Percentiles rank a stretch among this genome's conserved stretches.
These are phyloP conservation scores for Falco cherrug DNA, from an alignment of 2,797 vertebrate genomes.

Conservation along the genomic window DNA sequence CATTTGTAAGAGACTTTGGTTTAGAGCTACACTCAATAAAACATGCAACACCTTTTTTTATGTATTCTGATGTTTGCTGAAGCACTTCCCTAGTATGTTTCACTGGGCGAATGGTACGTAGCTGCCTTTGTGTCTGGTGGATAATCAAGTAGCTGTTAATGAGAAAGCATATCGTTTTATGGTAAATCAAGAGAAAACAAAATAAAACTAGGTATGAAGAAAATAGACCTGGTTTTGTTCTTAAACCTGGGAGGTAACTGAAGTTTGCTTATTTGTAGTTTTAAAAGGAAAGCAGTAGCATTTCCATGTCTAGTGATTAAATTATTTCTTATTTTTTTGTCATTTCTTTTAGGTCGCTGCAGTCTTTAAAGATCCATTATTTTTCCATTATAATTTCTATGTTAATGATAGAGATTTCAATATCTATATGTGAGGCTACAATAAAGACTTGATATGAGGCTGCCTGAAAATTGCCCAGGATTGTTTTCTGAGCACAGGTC, in stretches of 20 bases:
- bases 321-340: background rate
- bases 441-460: background rate
- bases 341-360: background rate
- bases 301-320: background rate
- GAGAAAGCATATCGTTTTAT: background rate
- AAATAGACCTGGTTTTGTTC: background rate
- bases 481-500: background rate
- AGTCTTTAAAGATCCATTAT: background rate
- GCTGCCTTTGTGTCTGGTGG: background rate
- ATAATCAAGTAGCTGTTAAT: background rate
- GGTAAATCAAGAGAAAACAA: background rate
- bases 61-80: background rate
- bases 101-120: background rate
- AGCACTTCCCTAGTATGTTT: background rate
- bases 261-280: background rate
- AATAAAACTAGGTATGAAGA: background rate
- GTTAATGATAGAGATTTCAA: background rate
- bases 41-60: background rate
- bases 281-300: background rate
- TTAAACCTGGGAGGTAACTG: background rate
- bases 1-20: background rate
- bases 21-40: background rate
- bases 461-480: background rate
- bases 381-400: background rate
- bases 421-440: background rate